Evolutionary conservation across 1,140 invertebrate genomes (phyloP).

Genomic region (Temnothorax curvispinosus): DNA sequence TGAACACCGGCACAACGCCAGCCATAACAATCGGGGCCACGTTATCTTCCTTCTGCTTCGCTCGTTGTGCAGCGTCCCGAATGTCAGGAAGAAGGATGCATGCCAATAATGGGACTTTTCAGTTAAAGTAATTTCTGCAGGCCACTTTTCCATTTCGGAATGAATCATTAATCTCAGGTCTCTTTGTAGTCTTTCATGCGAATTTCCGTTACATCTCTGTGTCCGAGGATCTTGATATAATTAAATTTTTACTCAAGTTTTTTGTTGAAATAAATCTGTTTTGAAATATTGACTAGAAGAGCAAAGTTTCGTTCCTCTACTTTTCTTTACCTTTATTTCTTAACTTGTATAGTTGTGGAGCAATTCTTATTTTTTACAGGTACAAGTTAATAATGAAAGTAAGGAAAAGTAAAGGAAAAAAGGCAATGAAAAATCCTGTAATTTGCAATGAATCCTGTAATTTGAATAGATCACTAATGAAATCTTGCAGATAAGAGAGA

Average conservation of each 20-base stretch:
- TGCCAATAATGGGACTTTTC: neutral
- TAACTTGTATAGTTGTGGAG: neutral
- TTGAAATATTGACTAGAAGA: neutral
- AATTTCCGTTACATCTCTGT: neutral
- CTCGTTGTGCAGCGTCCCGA: no score
- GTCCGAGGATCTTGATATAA: neutral
- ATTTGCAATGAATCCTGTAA: neutral
- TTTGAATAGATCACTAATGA: constrained; percentile 8
- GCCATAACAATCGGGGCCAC: neutral
- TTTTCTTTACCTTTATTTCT: neutral
- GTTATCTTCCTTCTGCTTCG: neutral
- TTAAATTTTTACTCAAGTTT: neutral
- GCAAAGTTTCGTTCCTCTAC: neutral
- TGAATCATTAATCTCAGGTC: neutral
- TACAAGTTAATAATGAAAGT: neutral
- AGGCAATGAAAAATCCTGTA: neutral
- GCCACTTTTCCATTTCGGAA: neutral
- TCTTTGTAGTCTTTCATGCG: neutral
- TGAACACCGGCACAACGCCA: constrained; percentile 6
- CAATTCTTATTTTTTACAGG: neutral
- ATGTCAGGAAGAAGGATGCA: neutral
- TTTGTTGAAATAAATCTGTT: neutral
- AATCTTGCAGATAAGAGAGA: neutral
- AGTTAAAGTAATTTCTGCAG: neutral
- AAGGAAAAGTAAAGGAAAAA: neutral